phyloP scores from a whole-genome alignment of 2,113 vertebrate species.

The Riparia riparia region DNA sequence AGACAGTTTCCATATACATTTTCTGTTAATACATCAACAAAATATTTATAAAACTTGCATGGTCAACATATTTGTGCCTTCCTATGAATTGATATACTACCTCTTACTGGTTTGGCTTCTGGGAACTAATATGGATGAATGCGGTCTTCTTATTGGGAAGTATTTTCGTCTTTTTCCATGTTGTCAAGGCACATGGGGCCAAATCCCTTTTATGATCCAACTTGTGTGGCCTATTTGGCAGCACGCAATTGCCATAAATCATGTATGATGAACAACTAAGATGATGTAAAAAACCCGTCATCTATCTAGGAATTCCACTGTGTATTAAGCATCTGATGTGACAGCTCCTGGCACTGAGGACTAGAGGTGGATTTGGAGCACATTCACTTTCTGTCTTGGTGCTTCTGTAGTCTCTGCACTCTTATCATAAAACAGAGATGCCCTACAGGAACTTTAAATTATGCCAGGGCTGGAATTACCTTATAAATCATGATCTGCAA shows the following conservation, averaged over 20 bases:
- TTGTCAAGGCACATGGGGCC: background rate
- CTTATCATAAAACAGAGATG: background rate
- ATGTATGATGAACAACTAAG: background rate
- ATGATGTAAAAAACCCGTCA: background rate
- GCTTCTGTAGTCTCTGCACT: background rate
- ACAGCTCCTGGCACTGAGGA: background rate
- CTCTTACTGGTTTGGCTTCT: background rate
- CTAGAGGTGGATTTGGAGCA: background rate
- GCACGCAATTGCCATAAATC: background rate
- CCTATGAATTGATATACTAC: background rate
- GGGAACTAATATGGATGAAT: background rate
- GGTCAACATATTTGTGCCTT: background rate
- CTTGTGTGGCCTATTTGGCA: background rate
- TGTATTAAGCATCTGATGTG: background rate
- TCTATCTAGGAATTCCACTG: background rate
- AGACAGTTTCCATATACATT: background rate
- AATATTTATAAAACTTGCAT: background rate
- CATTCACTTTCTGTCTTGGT: slow-evolving; percentile 1
- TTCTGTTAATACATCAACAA: background rate
- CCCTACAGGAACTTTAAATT: slow-evolving; percentile 23
- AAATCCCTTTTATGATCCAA: background rate
- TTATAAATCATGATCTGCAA: background rate
- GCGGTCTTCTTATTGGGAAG: background rate
- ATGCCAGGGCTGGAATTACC: background rate
- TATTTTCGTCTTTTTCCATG: background rate